A percentile compares a stretch with the other conserved stretches of the same genome.
phyloP scores from a whole-genome alignment of 1,140 invertebrate species.

The Propsilocerus akamusi region DNA sequence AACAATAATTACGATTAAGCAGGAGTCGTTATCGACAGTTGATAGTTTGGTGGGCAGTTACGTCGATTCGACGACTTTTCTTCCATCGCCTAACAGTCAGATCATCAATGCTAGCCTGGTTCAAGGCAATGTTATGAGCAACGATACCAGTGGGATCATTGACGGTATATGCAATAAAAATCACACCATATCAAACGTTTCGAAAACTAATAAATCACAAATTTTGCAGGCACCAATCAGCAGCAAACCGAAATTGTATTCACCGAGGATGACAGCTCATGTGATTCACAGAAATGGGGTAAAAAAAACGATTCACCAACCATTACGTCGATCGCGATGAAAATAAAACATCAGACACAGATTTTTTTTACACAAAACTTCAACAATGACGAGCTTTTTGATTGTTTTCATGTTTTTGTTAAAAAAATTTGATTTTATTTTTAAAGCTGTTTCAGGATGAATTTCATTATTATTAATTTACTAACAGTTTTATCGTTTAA shows the following conservation, averaged over 20 bases:
- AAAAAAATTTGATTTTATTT: no score
- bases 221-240: neutral
- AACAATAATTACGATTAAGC: slow-evolving; percentile 28
- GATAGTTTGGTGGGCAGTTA: slow-evolving; percentile 34
- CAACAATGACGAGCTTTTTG: no score
- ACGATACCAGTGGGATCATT: neutral
- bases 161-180: slow-evolving; percentile 1
- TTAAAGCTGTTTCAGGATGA: no score
- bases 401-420: no score
- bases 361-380: no score
- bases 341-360: no score
- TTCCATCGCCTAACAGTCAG: slow-evolving; percentile 29
- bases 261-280: slow-evolving; percentile 8
- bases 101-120: neutral
- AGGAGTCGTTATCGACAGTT: slow-evolving; percentile 28
- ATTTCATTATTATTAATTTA: no score
- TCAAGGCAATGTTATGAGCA: neutral
- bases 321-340: no score
- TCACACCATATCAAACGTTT: neutral
- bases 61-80: slow-evolving; percentile 38
- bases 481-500: no score
- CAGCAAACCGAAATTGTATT: slow-evolving; percentile 6
- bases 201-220: neutral
- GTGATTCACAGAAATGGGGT: slow-evolving; percentile 9
- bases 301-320: no score